Evolutionary conservation across 2,888 invertebrate species (phyloP), one percentile per base, ranked within the genome.

Genomic region (Drosophila prolongata): DNA sequence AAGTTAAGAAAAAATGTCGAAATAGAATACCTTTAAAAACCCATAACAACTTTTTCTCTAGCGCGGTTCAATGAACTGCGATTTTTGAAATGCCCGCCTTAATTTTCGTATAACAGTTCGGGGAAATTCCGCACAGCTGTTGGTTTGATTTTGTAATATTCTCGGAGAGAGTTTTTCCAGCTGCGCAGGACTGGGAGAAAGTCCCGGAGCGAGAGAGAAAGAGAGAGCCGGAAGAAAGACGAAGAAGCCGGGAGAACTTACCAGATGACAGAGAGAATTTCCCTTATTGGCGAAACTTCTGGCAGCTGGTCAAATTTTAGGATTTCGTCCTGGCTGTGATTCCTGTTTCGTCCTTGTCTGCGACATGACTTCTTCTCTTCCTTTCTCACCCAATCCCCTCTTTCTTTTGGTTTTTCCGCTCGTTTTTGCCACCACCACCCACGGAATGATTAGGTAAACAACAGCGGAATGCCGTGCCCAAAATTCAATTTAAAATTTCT

Each of bases 71-170:
- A 40, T 58, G 55, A 58, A 58, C 58, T 58, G 1, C 13, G 10
- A n/a, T 4, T 53, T 53, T 70, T 14, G 44, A 71, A 60, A 3
- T 1, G 6, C 6, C 44, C 70, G 70, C 70, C 47, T 16, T 16
- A 5, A 43, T 14, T 37, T 47, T 42, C 8, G 68, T 87, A 80
- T 75, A 84, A 87, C 85, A 80, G 72, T 83, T 49, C 3, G 16
- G 6, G 62, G 10, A 61, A 43, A 13, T 57, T 2, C 0, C 11
- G 9, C 72, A 78, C 66, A 83, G 80, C 80, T 83, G 66, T 68
- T 62, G 10, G 11, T 38, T 5, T 8, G 4, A 16, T 38, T 35
- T 5, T 6, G 16, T 13, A 38, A 50, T 16, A 6, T 34, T 30
- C 5, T 42, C 3, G 4, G 10, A 35, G 62, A 42, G 62, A 5